These are phyloP conservation scores for Oplegnathus fasciatus DNA, from an alignment of 2,113 vertebrate genomes.

Conservation along the genomic window DNA sequence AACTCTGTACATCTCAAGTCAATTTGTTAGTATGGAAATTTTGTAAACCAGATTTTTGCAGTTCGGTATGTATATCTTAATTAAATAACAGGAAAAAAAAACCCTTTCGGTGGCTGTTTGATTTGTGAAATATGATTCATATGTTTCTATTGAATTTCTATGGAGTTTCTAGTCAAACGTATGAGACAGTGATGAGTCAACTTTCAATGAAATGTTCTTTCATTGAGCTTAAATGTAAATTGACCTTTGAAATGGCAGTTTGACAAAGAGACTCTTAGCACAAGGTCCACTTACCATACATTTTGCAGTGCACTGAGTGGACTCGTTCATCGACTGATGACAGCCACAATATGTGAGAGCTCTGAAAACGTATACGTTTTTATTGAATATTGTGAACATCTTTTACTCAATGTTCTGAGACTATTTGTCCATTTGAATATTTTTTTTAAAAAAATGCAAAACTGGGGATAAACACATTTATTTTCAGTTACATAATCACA, in stretches of 20 bases:
- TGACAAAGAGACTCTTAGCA: not conserved
- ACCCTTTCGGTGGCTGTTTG: not conserved
- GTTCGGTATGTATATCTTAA: conserved; percentile 84
- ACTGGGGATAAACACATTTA: conserved; percentile 63
- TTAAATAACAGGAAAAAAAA: conserved; percentile 72
- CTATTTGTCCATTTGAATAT: too few species aligned
- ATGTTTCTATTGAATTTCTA: too few species aligned
- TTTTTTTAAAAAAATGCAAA: conserved; percentile 1
- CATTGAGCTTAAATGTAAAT: not conserved
- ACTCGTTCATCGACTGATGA: not conserved
- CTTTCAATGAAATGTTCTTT: not conserved
- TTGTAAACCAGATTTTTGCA: conserved; percentile 88
- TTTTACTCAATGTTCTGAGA: not conserved
- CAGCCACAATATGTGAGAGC: not conserved
- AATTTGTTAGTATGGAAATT: conserved; percentile 81
- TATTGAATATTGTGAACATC: not conserved
- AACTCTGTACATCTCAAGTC: conserved; percentile 75
- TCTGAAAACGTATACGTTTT: not conserved
- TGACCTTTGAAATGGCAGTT: not conserved
- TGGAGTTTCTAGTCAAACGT: not conserved
- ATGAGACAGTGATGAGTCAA: not conserved
- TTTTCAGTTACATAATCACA: conserved; percentile 61
- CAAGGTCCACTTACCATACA: not conserved
- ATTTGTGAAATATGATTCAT: conserved; percentile 1
- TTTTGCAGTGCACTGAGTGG: not conserved